Evolutionary conservation across 2,113 vertebrate species (phyloP).

Genomic region (Mirza zaza): DNA sequence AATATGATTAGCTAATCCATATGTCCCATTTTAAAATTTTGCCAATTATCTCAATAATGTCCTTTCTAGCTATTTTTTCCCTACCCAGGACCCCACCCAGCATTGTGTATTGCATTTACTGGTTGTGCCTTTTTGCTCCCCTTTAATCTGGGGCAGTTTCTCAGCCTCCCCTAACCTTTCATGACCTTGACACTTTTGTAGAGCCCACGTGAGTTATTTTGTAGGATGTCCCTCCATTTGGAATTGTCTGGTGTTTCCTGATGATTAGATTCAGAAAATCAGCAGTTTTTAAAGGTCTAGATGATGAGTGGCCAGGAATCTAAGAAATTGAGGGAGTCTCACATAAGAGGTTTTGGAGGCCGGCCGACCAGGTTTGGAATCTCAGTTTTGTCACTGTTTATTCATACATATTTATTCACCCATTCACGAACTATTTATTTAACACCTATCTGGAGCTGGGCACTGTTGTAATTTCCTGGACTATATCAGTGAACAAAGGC

Average conservation of each 20-base stretch:
- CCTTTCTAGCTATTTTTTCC: background rate
- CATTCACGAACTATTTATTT: background rate
- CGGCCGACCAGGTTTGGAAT: fast-evolving
- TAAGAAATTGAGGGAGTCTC: background rate
- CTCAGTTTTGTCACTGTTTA: background rate
- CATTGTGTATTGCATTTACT: background rate
- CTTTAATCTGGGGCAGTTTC: background rate
- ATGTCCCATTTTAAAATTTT: background rate
- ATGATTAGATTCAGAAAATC: background rate
- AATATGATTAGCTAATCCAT: background rate
- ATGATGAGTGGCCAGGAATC: background rate
- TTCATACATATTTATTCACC: background rate
- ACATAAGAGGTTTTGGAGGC: background rate
- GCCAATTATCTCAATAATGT: background rate
- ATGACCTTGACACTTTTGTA: background rate
- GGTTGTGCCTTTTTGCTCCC: background rate
- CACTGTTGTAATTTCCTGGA: background rate
- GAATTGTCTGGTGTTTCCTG: background rate
- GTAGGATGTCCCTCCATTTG: background rate
- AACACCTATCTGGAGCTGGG: background rate
- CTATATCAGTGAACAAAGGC: background rate
- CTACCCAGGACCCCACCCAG: background rate
- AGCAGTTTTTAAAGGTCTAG: background rate
- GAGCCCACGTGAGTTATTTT: background rate
- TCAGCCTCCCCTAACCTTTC: background rate